phyloP scores from a whole-genome alignment of 2,888 invertebrate genomes.

The Aphodius granarius region DNA sequence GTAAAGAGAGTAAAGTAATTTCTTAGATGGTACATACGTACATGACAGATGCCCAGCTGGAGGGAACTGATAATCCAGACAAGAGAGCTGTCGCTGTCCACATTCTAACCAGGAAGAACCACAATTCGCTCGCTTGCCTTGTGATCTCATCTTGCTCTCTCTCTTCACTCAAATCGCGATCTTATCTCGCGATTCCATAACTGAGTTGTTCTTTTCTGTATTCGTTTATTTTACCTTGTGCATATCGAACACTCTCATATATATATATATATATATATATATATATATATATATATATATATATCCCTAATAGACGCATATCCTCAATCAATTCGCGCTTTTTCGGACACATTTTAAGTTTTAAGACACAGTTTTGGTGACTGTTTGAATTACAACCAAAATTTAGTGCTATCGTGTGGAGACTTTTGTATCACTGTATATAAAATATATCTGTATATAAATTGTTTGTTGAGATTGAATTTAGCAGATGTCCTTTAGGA shows the following conservation, averaged over 20 bases:
- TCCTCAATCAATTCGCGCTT: no score
- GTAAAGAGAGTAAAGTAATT: conserved; percentile 26
- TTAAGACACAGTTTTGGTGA: no score
- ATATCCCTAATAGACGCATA: no score
- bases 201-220: conserved; percentile 8
- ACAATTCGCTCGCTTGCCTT: conserved; percentile 25
- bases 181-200: conserved; percentile 14
- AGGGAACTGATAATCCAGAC: conserved; percentile 33
- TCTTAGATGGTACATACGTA: conserved; percentile 32
- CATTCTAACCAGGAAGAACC: conserved; percentile 35
- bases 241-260: no score
- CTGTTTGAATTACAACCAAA: no score
- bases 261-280: no score
- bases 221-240: conserved; percentile 9
- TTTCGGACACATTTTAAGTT: no score
- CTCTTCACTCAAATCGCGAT: conserved; percentile 27
- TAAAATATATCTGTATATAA: no score
- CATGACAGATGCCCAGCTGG: conserved; percentile 37
- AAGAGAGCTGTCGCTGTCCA: conserved; percentile 33
- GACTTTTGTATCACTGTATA: no score
- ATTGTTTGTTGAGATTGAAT: conserved; percentile 25
- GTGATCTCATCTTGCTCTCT: conserved; percentile 30
- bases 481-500: conserved; percentile 21
- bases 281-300: no score
- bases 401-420: no score